phyloP scores from a whole-genome alignment of 2,888 invertebrate species.

The Pyrrhopygopsis socrates region DNA sequence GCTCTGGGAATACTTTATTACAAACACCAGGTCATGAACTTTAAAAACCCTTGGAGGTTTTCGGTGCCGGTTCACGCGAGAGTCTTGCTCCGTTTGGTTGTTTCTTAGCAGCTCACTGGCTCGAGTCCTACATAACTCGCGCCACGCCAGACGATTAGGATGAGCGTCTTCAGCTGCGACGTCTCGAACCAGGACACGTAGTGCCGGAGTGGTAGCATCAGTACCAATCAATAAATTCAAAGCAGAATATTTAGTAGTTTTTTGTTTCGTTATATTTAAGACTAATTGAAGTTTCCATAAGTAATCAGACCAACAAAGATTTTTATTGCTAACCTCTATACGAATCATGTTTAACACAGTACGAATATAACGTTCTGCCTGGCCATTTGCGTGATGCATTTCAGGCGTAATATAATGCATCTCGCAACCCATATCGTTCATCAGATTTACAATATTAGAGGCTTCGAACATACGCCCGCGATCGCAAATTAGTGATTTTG shows the following conservation, averaged over 20 bases:
- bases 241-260: background rate
- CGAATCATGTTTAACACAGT: constrained; percentile 56
- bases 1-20: constrained; percentile 17
- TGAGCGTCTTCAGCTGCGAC: background rate
- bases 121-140: background rate
- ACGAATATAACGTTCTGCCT: constrained; percentile 50
- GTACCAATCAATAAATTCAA: background rate
- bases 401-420: constrained; percentile 77
- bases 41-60: too few species aligned
- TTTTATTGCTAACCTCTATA: constrained; percentile 34
- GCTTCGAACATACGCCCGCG: constrained; percentile 76
- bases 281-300: background rate
- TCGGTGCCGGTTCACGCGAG: background rate
- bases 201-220: background rate
- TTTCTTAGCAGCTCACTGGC: too few species aligned
- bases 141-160: background rate
- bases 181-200: background rate
- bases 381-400: constrained; percentile 70
- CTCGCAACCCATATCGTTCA: constrained; percentile 46
- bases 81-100: too few species aligned
- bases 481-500: constrained; percentile 68
- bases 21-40: constrained; percentile 10
- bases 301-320: constrained; percentile 7
- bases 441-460: constrained; percentile 34
- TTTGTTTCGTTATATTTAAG: background rate